Evolutionary conservation across 92 coral and sea anemone genomes (phyloP), one percentile per base, ranked within the genome.

Genomic region (Palythoa caribaeorum): DNA sequence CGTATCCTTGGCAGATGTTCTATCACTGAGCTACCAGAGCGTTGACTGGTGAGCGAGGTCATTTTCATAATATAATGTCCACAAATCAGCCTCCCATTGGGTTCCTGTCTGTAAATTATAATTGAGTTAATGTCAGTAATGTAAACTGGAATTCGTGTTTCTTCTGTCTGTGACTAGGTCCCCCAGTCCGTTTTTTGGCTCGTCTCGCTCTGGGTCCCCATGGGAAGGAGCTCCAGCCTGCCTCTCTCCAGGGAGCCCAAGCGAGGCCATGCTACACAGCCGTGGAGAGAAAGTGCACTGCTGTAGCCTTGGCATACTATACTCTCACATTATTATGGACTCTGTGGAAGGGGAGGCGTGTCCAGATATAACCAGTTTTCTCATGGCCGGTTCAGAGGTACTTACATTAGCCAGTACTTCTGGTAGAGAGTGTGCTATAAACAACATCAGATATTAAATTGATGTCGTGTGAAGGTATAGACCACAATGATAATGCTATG

Each of bases 351-450:
- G 96, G 2, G 90, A 90, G 15, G 92, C 94, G 5, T 93, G 95
- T 73, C 95, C 99, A 1, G 97, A 94, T 57, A 87, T 91, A 16
- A 91, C 93, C 10, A 90, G 92, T 47, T 95, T 92, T 85, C 93
- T 97, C 13, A 89, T 97, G 90, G 96, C 94, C 38, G 99, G 99
- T 40, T 83, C 94, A 59, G 95, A 97, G 98, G 99, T 96, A 28
- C 16, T 35, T 70, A 36, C 1, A 9, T 28, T 28, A 28, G 28
- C 28, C 28, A 28, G 28, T 28, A 28, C 28, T 28, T 28, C 28
- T 28, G 28, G 28, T 28, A 28, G 28, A 28, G 28, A 28, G 28
- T 28, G 28, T 28, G 28, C 28, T 28, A 28, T 28, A 0, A 28
- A 28, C 28, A 28, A 28, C 28, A 28, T 28, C 28, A 28, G 28